A percentile compares a stretch with the other conserved stretches of the same genome.
phyloP scores from a whole-genome alignment of 2,797 vertebrate species.

The Lutjanus argentimaculatus region DNA sequence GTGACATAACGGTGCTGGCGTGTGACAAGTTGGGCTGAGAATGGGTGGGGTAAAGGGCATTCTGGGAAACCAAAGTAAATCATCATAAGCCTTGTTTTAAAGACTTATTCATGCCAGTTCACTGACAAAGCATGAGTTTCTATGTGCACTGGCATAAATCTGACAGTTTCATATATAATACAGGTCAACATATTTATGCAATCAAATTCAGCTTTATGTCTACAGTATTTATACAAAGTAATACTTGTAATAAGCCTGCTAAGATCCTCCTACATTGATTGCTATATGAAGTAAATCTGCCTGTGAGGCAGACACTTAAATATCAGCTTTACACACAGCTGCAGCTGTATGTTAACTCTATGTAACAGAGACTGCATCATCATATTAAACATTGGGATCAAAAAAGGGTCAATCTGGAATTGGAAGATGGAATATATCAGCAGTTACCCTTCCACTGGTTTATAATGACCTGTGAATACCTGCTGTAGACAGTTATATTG shows the following conservation, averaged over 20 bases:
- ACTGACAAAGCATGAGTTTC: not conserved
- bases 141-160: not conserved
- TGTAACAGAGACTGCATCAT: not conserved
- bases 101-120: not conserved
- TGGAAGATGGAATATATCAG: not conserved
- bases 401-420: not conserved
- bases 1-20: too few relatives aligned
- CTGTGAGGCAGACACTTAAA: not conserved
- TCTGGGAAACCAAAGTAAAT: not conserved
- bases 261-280: not conserved
- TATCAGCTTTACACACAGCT: not conserved
- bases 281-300: conserved; percentile 6
- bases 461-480: too few relatives aligned
- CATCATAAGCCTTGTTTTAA: not conserved
- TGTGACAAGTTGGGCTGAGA: too few relatives aligned
- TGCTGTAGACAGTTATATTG: too few relatives aligned
- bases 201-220: not conserved
- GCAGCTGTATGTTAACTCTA: not conserved
- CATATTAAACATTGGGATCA: too few relatives aligned
- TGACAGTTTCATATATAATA: too few relatives aligned
- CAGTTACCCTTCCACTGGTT: not conserved
- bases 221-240: not conserved
- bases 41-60: too few relatives aligned
- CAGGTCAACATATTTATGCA: not conserved
- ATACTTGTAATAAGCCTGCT: not conserved